These are phyloP conservation scores for Melinaea marsaeus DNA, from an alignment of 2,888 invertebrate genomes.

Conservation along the genomic window DNA sequence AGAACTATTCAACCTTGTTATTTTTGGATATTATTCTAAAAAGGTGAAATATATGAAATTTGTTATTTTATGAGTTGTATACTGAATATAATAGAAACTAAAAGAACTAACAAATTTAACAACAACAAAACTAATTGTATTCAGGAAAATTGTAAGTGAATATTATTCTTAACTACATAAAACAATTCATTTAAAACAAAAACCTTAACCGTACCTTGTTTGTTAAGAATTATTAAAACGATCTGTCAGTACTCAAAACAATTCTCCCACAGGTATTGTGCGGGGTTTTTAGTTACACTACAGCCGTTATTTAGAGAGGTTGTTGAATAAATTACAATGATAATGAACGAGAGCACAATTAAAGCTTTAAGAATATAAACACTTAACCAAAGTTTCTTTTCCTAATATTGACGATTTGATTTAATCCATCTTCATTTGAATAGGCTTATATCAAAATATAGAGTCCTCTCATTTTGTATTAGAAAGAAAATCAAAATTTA, in stretches of 20 bases:
- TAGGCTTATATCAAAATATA: too few relatives aligned
- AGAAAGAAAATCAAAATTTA: too few relatives aligned
- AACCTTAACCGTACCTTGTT: not conserved
- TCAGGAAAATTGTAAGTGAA: not conserved
- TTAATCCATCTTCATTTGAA: too few relatives aligned
- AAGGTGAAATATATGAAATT: too few relatives aligned
- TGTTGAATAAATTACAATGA: conserved; percentile 30
- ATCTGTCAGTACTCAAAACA: conserved; percentile 16
- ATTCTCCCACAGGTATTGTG: conserved; percentile 17
- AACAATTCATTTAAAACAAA: conserved; percentile 2
- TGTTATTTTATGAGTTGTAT: too few relatives aligned
- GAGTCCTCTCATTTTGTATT: too few relatives aligned
- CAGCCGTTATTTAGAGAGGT: conserved; percentile 18
- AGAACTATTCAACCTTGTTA: too few relatives aligned
- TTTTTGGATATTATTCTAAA: too few relatives aligned
- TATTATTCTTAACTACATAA: conserved; percentile 3
- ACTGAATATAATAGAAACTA: not conserved
- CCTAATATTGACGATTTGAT: too few relatives aligned
- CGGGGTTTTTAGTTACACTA: conserved; percentile 25
- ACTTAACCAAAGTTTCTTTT: too few relatives aligned
- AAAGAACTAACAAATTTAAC: not conserved
- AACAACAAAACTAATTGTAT: not conserved
- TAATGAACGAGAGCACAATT: conserved; percentile 16
- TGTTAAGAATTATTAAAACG: conserved; percentile 3
- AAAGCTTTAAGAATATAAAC: too few relatives aligned